Evolutionary conservation across 2,888 invertebrate species (phyloP), one percentile per base, ranked within the genome.

Genomic region (Mimachlamys varia): DNA sequence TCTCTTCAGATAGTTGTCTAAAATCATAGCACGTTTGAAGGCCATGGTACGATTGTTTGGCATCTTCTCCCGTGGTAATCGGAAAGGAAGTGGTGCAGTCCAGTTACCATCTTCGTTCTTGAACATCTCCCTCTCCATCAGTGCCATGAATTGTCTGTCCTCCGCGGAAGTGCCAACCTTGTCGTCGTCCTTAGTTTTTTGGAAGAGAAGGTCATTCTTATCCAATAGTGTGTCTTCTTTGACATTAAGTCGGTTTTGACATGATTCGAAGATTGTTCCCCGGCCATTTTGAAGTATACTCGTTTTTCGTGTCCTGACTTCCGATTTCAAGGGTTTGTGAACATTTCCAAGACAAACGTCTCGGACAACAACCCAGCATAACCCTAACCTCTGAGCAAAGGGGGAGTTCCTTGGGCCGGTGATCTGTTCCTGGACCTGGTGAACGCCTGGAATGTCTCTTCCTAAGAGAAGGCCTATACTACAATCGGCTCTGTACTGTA

Each of bases 61-160:
- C 49, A 92, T 88, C 38, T 10, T 88, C 0, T 19, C 62, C 53
- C 90, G 88, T 17, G 90, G 88, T 4, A 1, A 27, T 37, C n/a
- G 50, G 89, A 92, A 92, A 15, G 91, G 92, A 38, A 92, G 62
- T 38, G 91, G 92, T 22, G 91, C 88, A n/a, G 89, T 50, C 92
- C 92, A 92, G 44, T 76, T 88, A 27, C 91, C 92, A 19, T 89
- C 55, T 58, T 55, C 44, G 55, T 92, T 55, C n/a, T 17, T 87
- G 19, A n/a, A 15, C 22, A 91, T 88, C 19, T 76, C 89, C 33
- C 19, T 15, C 17, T 92, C 88, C 89, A 93, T 90, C 27, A 91
- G 58, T 2, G 62, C 33, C n/a, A 93, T 55, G 37, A 93, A 93
- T n/a, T 90, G 62, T 27, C 89, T 44, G 87, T 92, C 93, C 62